Evolutionary conservation across 2,888 invertebrate species (phyloP), one percentile per base, ranked within the genome.

Genomic region (Pseudococcus longispinus): DNA sequence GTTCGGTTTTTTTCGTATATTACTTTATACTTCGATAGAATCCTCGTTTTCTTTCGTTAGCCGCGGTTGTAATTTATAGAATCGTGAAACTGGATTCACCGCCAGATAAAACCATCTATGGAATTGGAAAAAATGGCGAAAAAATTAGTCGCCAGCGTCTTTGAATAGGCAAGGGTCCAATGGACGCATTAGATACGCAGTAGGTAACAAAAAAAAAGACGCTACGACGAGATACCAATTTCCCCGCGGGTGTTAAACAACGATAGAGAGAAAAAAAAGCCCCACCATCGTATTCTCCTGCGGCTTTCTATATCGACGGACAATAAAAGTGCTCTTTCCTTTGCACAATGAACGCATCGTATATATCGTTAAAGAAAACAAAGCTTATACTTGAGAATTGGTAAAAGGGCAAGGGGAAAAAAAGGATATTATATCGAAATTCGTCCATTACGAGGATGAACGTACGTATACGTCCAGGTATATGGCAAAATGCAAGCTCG

Each of bases 111-210:
- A 80, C 1, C 77, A 20, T 80, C 29, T 80, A 70, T 70, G 15
- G 70, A 29, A 60, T 60, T 23, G 23, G 23, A 60, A 60, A 70
- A 70, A 70, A 70, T 70, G 70, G 70, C 70, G 29, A 70, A 70
- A 70, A 70, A 70, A 70, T 70, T 70, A 70, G 70, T 70, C 70
- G 70, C 77, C 77, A 80, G 42, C 42, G 42, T 80, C 42, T 80
- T 23, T 42, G 15, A 80, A 42, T 37, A 42, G 42, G 60, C 77
- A 42, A 80, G 77, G 77, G 77, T 80, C 77, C 77, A 32, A 80
- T 80, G 77, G 32, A 80, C 37, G 77, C 77, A 80, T 80, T 80
- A 80, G 77, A 80, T 80, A 80, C 77, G 77, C 77, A 80, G 77
- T 80, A 42, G 77, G 77, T 80, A 42, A 37, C 77, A 42, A 37